Base-by-base conservation (phyloP, 2,888 invertebrate genomes). In the Monopis laevigella region DNA sequence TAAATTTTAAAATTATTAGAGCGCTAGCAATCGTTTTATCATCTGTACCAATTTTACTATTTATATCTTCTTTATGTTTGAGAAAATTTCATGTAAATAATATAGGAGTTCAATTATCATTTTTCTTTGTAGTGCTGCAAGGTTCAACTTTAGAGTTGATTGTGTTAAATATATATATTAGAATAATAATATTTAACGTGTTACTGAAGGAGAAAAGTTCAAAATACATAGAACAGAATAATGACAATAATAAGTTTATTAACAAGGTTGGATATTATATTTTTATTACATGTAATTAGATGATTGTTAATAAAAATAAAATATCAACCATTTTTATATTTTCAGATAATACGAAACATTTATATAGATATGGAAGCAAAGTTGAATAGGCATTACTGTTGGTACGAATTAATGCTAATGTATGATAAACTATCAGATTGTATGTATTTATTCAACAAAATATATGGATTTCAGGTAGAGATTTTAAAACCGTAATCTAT, bases 351-450 rank as follows among this genome's bases (percentile, higher is more conserved):
- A n/a, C n/a, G n/a, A n/a, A n/a, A n/a, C n/a, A n/a, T n/a, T n/a
- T n/a, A n/a, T n/a, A n/a, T n/a, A n/a, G n/a, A n/a, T n/a, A 32
- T 53, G n/a, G 48, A 52, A 14, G 48, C 18, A 34, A 46, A 45
- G 39, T 28, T 42, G 1, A 43, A 48, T 18, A 46, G 42, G n/a
- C 45, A 52, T 7, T 59, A 56, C 43, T 58, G 62, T 46, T 70
- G 71, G 71, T 63, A 58, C 42, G 70, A 71, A 50, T 49, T 72
- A 11, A 72, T 71, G 69, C 60, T 64, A 52, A 66, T 71, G 41
- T 72, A 70, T 48, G 65, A 71, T 46, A 64, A 66, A 55, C 49
- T 65, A 36, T 58, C 65, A 2, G 71, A 71, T 40, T 59, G 61
- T 38, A 48, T 67, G 42, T 51, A 54, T 44, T 38, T 64, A 16